phyloP scores from a whole-genome alignment of 2,797 vertebrate genomes.

The Pangasius mekongensis region DNA sequence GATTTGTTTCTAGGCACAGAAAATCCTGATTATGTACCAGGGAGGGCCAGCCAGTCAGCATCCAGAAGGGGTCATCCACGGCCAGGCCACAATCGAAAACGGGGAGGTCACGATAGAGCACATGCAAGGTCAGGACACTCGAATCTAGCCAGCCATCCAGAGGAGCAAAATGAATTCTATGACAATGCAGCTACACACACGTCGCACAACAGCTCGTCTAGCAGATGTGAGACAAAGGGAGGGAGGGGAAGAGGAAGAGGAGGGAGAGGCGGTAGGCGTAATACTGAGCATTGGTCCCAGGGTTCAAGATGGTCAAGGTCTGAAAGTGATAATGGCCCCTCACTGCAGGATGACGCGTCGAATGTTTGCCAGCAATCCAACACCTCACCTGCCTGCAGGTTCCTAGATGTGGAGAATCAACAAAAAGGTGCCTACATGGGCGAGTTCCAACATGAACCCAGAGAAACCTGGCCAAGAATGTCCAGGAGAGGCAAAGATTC shows the following conservation, averaged over 20 bases:
- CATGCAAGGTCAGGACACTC: constrained; percentile 71
- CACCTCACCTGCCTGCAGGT: constrained; percentile 53
- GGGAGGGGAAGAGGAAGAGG: constrained; percentile 58
- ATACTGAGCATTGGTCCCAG: constrained; percentile 63
- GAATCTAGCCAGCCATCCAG: constrained; percentile 43
- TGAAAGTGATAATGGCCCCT: constrained; percentile 69
- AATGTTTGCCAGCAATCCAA: constrained; percentile 28
- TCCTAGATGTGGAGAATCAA: constrained; percentile 65
- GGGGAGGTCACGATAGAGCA: constrained; percentile 68
- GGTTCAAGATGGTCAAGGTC: constrained; percentile 79
- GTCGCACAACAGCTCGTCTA: constrained; percentile 54
- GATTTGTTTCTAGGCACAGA: constrained; percentile 65
- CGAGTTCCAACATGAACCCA: constrained; percentile 72
- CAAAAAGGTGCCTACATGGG: constrained; percentile 72
- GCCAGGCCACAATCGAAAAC: constrained; percentile 74
- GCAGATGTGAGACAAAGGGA: constrained; percentile 62
- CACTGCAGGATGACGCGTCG: constrained; percentile 63
- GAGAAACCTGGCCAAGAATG: constrained; percentile 81
- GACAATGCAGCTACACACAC: constrained; percentile 64
- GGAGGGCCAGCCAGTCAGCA: constrained; percentile 71
- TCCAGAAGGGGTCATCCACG: constrained; percentile 76
- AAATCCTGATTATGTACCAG: constrained; percentile 74
- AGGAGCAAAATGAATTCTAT: constrained; percentile 69
- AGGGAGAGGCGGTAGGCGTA: constrained; percentile 47
- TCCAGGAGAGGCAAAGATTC: constrained; percentile 76